Evolutionary conservation across 2,797 vertebrate species (phyloP).

Genomic region (Hafferia zeledoni): DNA sequence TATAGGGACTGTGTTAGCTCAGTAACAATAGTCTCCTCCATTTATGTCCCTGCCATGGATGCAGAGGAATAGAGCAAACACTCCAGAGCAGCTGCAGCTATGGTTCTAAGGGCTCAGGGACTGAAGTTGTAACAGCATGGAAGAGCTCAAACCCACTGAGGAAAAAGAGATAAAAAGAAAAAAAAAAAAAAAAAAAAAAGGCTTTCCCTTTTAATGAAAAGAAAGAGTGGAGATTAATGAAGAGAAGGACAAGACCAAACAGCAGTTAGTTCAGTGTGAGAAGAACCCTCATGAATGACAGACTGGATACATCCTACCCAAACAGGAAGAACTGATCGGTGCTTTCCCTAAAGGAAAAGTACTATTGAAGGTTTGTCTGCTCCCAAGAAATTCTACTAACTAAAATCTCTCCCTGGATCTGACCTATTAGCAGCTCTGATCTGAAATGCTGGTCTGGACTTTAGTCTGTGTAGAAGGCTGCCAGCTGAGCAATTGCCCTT

Average conservation of each 20-base stretch:
- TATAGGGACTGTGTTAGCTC: neutral
- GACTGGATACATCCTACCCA: neutral
- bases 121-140: neutral
- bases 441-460: neutral
- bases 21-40: neutral
- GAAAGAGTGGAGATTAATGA: neutral
- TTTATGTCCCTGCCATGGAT: no score
- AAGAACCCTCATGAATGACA: neutral
- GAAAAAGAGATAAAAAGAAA: fast-evolving
- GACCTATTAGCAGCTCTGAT: neutral
- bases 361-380: neutral
- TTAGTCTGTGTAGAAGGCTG: neutral
- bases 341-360: neutral
- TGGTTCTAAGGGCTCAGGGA: neutral
- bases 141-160: neutral
- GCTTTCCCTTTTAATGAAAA: neutral
- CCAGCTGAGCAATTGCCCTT: neutral
- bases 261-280: neutral
- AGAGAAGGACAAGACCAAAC: neutral
- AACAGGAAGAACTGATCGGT: neutral
- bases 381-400: neutral
- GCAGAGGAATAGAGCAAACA: neutral
- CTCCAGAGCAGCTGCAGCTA: neutral
- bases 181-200: neutral
- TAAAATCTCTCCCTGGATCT: neutral